Evolutionary conservation across 2,797 vertebrate genomes (phyloP).

Genomic region (Acanthiza pusilla): DNA sequence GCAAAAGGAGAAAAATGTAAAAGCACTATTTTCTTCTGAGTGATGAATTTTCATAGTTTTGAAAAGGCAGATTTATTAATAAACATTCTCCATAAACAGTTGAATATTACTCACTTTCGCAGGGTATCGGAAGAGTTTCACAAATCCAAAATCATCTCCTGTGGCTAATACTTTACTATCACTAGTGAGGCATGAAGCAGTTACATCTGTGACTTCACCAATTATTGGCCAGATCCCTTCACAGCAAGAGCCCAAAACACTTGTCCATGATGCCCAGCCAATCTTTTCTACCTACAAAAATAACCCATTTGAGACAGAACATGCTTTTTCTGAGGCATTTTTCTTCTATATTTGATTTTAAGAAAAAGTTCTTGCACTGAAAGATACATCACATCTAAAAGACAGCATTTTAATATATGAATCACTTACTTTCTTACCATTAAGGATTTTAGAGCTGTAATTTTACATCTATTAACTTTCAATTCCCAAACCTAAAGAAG

Average conservation of each 20-base stretch:
- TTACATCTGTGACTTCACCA: slow-evolving; percentile 93
- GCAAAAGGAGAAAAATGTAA: not conserved
- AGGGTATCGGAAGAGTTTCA: slow-evolving; percentile 95
- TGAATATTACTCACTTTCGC: slow-evolving; percentile 84
- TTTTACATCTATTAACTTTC: not conserved
- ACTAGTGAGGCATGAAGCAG: slow-evolving; percentile 87
- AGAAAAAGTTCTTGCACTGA: not conserved
- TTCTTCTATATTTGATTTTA: not conserved
- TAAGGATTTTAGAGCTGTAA: not conserved
- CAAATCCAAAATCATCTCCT: slow-evolving; percentile 96
- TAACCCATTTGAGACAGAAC: slow-evolving; percentile 22
- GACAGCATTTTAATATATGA: not conserved
- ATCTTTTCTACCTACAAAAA: slow-evolving; percentile 92
- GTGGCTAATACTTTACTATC: slow-evolving; percentile 91
- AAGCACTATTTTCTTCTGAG: not conserved
- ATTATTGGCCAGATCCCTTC: slow-evolving; percentile 96
- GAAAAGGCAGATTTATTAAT: not conserved
- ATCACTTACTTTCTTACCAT: not conserved
- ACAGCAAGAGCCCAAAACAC: slow-evolving; percentile 90
- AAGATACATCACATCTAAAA: not conserved
- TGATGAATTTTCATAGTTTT: not conserved
- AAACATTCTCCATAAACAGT: not conserved
- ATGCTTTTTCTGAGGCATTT: not conserved
- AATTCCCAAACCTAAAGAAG: not conserved
- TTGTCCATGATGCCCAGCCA: slow-evolving; percentile 94